Conservation (phyloP, 2,797 vertebrate genomes). For the Eulemur mongoz region DNA sequence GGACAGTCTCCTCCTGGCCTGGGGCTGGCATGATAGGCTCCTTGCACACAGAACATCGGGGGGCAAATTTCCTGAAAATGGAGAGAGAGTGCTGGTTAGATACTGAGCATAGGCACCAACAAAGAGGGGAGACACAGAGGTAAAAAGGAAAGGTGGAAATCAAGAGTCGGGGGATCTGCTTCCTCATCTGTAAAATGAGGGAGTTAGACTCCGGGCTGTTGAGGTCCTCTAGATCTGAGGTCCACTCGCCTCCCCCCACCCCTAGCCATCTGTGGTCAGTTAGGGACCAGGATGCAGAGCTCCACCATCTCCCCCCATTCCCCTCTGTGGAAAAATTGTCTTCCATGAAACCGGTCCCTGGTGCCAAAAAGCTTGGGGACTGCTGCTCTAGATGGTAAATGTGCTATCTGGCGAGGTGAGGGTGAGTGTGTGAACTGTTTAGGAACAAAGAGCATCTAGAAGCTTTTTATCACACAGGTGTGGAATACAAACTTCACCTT, state of each 20-base stretch:
- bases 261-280: no score
- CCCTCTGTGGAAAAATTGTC: no score
- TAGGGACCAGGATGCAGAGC: no score
- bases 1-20: constrained; percentile 98
- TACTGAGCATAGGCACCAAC: not conserved
- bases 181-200: not conserved
- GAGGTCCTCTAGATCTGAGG: not conserved
- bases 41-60: constrained; percentile 96
- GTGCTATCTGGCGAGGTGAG: not conserved
- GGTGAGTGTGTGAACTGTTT: not conserved
- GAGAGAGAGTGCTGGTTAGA: not conserved
- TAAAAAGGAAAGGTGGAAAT: not conserved
- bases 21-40: constrained; percentile 98
- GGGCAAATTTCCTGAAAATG: constrained; percentile 95
- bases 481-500: not conserved
- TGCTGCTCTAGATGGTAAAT: not conserved
- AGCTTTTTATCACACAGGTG: not conserved
- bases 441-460: not conserved
- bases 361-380: no score
- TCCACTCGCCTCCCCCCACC: no score
- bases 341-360: no score
- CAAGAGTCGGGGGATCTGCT: not conserved
- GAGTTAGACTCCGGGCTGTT: not conserved
- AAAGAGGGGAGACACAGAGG: not conserved
- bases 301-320: accelerated